Conservation (phyloP, 2,888 invertebrate genomes). For the Xanthia icteritia region DNA sequence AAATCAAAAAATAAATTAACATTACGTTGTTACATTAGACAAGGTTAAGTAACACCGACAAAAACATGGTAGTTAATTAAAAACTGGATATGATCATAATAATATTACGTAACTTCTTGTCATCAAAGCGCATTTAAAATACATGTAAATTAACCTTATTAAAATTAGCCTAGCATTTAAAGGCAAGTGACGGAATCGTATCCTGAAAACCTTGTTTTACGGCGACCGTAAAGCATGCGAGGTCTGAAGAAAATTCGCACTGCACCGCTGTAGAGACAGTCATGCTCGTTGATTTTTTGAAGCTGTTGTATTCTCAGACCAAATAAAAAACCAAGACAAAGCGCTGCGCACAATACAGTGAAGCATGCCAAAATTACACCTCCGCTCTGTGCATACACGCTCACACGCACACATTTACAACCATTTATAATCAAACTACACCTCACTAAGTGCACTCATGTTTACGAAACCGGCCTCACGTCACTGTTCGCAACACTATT, state of each 20-base stretch:
- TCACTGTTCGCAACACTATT: too few relatives aligned
- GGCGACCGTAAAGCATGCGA: background rate
- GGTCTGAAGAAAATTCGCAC: background rate
- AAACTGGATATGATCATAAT: slow-evolving; percentile 17
- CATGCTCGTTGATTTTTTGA: background rate
- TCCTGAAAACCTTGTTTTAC: slow-evolving; percentile 12
- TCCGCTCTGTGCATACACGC: too few relatives aligned
- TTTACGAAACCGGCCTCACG: too few relatives aligned
- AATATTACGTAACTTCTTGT: background rate
- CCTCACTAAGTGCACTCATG: too few relatives aligned
- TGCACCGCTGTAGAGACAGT: background rate
- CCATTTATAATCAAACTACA: too few relatives aligned
- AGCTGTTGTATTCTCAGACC: background rate
- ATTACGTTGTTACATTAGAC: slow-evolving; percentile 10
- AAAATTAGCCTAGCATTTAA: background rate
- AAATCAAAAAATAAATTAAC: slow-evolving; percentile 1
- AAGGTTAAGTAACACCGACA: slow-evolving; percentile 14
- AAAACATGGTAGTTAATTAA: slow-evolving; percentile 29
- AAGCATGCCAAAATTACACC: too few relatives aligned
- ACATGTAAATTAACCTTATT: background rate
- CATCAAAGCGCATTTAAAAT: slow-evolving; percentile 15
- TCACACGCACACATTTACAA: too few relatives aligned
- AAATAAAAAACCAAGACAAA: too few relatives aligned
- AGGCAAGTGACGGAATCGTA: background rate
- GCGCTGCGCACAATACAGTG: too few relatives aligned